Conservation (phyloP, 2,888 invertebrate genomes). For the Caenorhabditis sp. region DNA sequence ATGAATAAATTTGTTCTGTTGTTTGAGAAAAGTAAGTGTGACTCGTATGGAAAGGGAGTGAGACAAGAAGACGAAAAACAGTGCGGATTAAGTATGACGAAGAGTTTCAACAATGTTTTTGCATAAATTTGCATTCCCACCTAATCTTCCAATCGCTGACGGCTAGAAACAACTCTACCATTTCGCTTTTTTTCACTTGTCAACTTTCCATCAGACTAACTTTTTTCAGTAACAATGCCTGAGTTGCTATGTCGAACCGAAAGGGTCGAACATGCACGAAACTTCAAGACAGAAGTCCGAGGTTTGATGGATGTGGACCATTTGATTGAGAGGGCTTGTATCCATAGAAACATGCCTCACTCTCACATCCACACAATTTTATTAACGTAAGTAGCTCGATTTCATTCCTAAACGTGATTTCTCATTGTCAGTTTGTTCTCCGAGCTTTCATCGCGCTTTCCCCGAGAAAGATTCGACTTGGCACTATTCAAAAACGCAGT, state of each 20-base stretch:
- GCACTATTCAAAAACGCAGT: slow-evolving; percentile 56
- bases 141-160: slow-evolving; percentile 11
- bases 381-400: slow-evolving; percentile 44
- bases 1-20: slow-evolving; percentile 37
- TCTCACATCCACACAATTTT: slow-evolving; percentile 62
- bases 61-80: background rate
- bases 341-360: slow-evolving; percentile 61
- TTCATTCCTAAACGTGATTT: background rate
- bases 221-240: slow-evolving; percentile 38
- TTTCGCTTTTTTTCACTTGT: background rate
- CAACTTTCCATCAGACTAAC: background rate
- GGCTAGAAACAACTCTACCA: background rate
- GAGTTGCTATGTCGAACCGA: slow-evolving; percentile 54
- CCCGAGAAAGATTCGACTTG: slow-evolving; percentile 55
- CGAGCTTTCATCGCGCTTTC: slow-evolving; percentile 42
- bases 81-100: slow-evolving; percentile 17
- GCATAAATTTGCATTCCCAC: slow-evolving; percentile 20
- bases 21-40: slow-evolving; percentile 3
- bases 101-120: slow-evolving; percentile 17
- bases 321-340: slow-evolving; percentile 60
- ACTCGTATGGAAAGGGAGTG: too few species aligned
- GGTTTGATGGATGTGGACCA: slow-evolving; percentile 71
- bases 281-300: slow-evolving; percentile 64
- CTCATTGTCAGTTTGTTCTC: slow-evolving; percentile 39
- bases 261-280: slow-evolving; percentile 53